Percentiles rank a stretch among this genome's conserved stretches.
Conservation (phyloP, 2,888 invertebrate genomes). For the Malachius bipustulatus region DNA sequence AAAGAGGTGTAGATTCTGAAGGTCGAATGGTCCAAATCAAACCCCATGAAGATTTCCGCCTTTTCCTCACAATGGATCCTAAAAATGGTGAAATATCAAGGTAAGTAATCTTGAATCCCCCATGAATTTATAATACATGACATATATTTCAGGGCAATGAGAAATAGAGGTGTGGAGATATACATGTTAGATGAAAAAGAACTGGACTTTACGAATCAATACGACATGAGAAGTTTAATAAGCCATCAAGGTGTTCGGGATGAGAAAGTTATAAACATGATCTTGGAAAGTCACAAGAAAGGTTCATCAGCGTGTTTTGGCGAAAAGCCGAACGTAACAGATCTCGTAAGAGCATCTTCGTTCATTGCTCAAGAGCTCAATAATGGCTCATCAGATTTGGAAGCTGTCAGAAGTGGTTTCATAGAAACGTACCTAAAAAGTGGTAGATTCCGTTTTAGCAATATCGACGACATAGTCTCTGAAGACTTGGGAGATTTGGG, state of each 20-base stretch:
- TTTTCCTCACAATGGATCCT: slow-evolving; percentile 92
- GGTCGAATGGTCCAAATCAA: slow-evolving; percentile 60
- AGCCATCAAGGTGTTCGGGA: slow-evolving; percentile 35
- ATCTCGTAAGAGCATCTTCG: slow-evolving; percentile 53
- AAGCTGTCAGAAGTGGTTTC: no score
- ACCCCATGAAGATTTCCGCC: slow-evolving; percentile 83
- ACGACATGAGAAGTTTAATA: slow-evolving; percentile 44
- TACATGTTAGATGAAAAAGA: slow-evolving; percentile 40
- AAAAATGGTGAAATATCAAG: slow-evolving; percentile 91
- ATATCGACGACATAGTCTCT: no score
- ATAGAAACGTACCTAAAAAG: slow-evolving; percentile 6
- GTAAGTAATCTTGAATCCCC: no score
- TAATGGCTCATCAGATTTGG: slow-evolving; percentile 42
- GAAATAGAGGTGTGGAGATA: slow-evolving; percentile 94
- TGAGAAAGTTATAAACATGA: slow-evolving; percentile 22
- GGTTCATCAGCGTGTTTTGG: slow-evolving; percentile 38
- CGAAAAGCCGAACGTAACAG: slow-evolving; percentile 49
- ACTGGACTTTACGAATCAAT: slow-evolving; percentile 19
- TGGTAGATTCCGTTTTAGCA: slow-evolving; percentile 23
- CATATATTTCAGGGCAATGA: slow-evolving; percentile 79
- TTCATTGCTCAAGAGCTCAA: slow-evolving; percentile 52
- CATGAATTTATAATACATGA: no score
- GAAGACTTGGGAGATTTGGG: no score
- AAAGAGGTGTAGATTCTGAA: slow-evolving; percentile 67
- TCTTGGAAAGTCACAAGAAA: slow-evolving; percentile 41